phyloP scores from a whole-genome alignment of 1,140 invertebrate genomes.

The Drosophila lowei region DNA sequence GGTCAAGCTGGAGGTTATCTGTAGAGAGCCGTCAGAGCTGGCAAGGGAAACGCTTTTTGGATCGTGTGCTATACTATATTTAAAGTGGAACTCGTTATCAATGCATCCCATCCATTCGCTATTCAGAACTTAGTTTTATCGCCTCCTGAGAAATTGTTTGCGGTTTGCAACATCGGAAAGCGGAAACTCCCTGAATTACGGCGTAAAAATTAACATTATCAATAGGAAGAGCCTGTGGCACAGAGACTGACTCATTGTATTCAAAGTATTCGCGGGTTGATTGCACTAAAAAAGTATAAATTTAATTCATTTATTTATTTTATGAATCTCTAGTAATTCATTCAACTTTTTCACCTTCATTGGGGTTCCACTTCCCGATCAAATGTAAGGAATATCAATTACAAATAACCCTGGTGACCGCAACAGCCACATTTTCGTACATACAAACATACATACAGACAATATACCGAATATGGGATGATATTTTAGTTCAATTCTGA shows the following conservation, averaged over 20 bases:
- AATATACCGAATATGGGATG: conserved; percentile 8
- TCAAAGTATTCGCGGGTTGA: conserved; percentile 17
- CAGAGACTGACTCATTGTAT: conserved; percentile 17
- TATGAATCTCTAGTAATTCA: conserved; percentile 23
- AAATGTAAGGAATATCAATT: conserved; percentile 39
- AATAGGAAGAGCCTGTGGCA: background rate
- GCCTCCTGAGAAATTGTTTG: conserved; percentile 12
- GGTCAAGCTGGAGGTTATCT: conserved; percentile 32
- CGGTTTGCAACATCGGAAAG: conserved; percentile 8
- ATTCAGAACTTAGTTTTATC: conserved; percentile 26
- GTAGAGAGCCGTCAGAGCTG: conserved; percentile 11
- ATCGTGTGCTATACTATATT: conserved; percentile 13
- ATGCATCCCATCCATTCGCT: no score
- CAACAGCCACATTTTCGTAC: conserved; percentile 3
- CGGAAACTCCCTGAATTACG: conserved; percentile 24
- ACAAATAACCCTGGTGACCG: conserved; percentile 25
- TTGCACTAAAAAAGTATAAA: conserved; percentile 22
- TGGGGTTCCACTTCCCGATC: conserved; percentile 15
- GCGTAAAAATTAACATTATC: conserved; percentile 13
- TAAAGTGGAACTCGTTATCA: no score
- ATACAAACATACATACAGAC: no score
- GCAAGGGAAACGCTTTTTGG: background rate
- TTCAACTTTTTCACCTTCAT: conserved; percentile 28
- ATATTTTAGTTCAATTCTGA: conserved; percentile 5
- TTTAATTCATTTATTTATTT: conserved; percentile 13